Conservation (phyloP, 53 echinoderm and acorn worm genomes). For the Holothuria scabra region DNA sequence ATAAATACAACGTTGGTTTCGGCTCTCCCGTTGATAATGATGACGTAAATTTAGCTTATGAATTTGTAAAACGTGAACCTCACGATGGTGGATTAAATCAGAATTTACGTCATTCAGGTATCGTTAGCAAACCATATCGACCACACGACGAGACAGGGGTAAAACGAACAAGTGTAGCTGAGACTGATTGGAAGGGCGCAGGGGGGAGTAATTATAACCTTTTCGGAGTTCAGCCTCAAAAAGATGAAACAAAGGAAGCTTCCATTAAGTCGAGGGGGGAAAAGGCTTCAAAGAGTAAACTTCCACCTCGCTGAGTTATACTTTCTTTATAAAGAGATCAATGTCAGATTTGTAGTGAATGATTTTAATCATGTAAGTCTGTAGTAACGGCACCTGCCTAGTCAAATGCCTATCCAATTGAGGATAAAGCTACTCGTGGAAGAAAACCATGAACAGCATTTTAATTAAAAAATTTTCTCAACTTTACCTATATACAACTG, state of each 20-base stretch:
- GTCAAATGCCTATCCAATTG: too few species aligned
- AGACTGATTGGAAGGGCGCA: not conserved
- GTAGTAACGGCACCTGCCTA: too few species aligned
- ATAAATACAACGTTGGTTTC: not conserved
- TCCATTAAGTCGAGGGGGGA: slow-evolving; percentile 23
- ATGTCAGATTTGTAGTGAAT: too few species aligned
- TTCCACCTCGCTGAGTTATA: not conserved
- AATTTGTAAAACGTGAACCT: not conserved
- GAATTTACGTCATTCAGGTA: not conserved
- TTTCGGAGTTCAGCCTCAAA: slow-evolving; percentile 4
- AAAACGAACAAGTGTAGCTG: not conserved
- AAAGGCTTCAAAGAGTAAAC: not conserved
- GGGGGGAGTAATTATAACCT: not conserved
- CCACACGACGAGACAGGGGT: not conserved
- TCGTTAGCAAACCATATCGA: not conserved
- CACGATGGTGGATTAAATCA: not conserved
- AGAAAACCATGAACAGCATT: too few species aligned
- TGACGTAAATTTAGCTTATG: not conserved
- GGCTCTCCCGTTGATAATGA: not conserved
- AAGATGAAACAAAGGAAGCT: not conserved
- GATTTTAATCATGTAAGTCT: too few species aligned
- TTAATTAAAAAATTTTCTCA: too few species aligned
- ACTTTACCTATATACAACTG: too few species aligned
- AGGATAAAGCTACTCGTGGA: too few species aligned
- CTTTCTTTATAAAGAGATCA: too few species aligned